Evolutionary conservation across 2,888 invertebrate species (phyloP), one percentile per base, ranked within the genome.

Genomic region (Stictocephala bisonia): DNA sequence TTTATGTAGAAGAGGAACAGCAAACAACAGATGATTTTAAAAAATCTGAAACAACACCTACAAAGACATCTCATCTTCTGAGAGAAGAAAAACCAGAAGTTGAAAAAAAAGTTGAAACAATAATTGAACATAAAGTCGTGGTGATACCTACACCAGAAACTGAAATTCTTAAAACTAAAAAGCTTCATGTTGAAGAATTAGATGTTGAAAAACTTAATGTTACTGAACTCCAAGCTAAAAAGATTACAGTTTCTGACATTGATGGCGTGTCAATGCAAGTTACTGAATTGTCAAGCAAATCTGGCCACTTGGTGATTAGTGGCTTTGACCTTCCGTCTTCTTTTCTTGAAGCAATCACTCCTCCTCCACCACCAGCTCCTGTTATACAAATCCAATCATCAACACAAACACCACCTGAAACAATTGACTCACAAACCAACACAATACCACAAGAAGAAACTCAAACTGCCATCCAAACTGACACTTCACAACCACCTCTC

Each of bases 191-290:
- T 0, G 85, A 86, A 26, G 93, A 94, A 81, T 86, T 94, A 74
- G 92, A 93, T 81, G 94, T 95, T 0, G 93, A 93, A 71, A 87
- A 91, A 64, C 82, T 95, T 20, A 92, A 90, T 76, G 94, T 94
- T 0, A 90, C 91, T 72, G 93, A 93, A 79, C 84, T 94, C 48
- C 90, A 93, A 82, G 93, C 94, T 0, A 90, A 90, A 71, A 93
- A 91, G 82, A 92, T 94, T 75, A 86, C 91, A 64, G 93, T 94
- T 0, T 93, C 93, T 0, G 93, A 94, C 82, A 89, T 94, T 74
- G 93, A 94, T 80, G 91, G 93, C 4, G 87, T 89, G 79, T 89
- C 90, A 35, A 86, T 94, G 76, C 90, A 89, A 76, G 89, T 93
- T 0, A 87, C 90, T 64, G 93, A 94, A 81, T 85, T 93, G 74